Base-by-base conservation (phyloP, 1,140 invertebrate species). In the Pantala flavescens region DNA sequence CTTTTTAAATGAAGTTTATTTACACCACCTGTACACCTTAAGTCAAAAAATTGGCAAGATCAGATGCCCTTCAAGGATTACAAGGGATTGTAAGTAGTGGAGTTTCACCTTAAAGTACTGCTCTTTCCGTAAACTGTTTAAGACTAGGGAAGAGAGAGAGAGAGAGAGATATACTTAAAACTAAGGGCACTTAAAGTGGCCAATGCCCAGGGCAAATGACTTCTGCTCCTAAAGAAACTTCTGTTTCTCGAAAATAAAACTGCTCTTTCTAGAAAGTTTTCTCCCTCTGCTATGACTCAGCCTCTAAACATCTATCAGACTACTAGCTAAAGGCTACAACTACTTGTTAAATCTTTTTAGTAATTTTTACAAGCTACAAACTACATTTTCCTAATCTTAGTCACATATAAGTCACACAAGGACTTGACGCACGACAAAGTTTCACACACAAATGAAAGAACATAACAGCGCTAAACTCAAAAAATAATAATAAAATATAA, bases 161-260 rank as follows among this genome's bases (percentile, higher is more conserved):
- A 21, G 49, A 63, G 49, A 63, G 49, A 63, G 49, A 63, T n/a
- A n/a, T 63, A 63, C 49, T 19, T 63, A 36, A 36, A 63, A 63
- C 49, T 63, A 63, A 63, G 49, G 49, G 49, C 49, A 63, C 49
- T 63, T 63, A 63, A 36, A 63, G 16, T 63, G 49, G 49, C 49
- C 49, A 63, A 63, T 63, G 49, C 49, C 49, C 49, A 63, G 49
- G 49, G 49, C 49, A 63, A 63, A 63, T 63, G n/a, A 63, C 49
- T 63, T 21, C 49, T 12, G 12, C 49, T 63, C 49, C 49, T 63
- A 63, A 63, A 63, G 49, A 63, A 63, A 63, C 49, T 63, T 16
- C 49, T 63, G 49, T 63, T 63, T 63, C 49, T 63, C 12, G 49
- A 63, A 63, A 63, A 63, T 63, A 63, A 63, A 63, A 63, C 49